phyloP scores from a whole-genome alignment of 2,113 vertebrate genomes.

The Elephas maximus region DNA sequence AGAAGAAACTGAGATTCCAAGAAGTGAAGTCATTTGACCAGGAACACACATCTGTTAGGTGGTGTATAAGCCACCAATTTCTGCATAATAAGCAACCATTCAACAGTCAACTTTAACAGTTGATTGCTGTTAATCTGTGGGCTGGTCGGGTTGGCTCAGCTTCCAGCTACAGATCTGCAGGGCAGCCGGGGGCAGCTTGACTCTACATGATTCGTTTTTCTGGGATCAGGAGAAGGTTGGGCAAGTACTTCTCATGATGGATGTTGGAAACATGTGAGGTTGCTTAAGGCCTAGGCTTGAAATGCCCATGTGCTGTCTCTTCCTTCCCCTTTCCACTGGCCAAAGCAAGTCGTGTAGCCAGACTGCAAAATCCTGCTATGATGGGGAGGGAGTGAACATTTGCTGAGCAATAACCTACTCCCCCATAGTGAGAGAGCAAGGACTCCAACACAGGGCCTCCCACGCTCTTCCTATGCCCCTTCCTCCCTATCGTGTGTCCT shows the following conservation, averaged over 20 bases:
- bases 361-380: background rate
- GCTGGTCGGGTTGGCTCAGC: background rate
- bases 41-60: background rate
- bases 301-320: background rate
- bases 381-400: background rate
- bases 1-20: background rate
- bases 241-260: background rate
- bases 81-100: background rate
- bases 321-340: background rate
- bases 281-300: background rate
- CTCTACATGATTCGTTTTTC: background rate
- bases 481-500: background rate
- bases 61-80: background rate
- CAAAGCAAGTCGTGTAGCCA: background rate
- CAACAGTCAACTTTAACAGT: accelerated
- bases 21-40: background rate
- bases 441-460: background rate
- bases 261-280: background rate
- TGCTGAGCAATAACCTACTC: background rate
- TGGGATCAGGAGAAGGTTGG: background rate
- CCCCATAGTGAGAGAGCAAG: background rate
- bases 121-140: background rate
- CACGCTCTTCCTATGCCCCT: background rate
- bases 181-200: background rate
- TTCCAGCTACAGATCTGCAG: background rate